Base-by-base conservation (phyloP, 2,888 invertebrate genomes). In the Achlya flavicornis region DNA sequence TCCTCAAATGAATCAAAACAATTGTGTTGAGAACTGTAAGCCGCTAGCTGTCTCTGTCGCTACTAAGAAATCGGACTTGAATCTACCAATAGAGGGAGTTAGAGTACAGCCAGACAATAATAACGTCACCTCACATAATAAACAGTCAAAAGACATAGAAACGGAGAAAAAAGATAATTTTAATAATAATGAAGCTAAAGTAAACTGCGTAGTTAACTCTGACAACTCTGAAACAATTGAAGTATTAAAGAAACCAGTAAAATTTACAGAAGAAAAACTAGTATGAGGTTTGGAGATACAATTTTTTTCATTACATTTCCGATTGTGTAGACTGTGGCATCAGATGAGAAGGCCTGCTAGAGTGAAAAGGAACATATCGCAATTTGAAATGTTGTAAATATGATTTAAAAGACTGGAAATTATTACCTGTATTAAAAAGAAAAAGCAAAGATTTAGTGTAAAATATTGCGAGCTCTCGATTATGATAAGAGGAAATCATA, bases 231-330 rank as follows among this genome's bases (percentile, higher is more conserved):
- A n/a, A n/a, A 80, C 74, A 70, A 76, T 80, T 63, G 87, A 88
- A 68, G 74, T 86, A 43, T 73, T 85, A 61, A 87, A 86, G 70
- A 85, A 89, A 64, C 87, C 91, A 46, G 85, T 89, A 6, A 93
- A 91, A 71, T 92, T 93, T 71, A 84, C 91, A 43, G 93, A 93
- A 83, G 93, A 93, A 73, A 93, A 93, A 66, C 91, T 93, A 75
- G 93, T 93, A 89, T 93, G 90, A 93, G 85, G 82, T 78, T 88
- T 83, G 83, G 85, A 85, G 83, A 78, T 67, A 71, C 76, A 74
- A 60, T 84, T 87, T 78, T 86, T 81, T 78, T 84, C 82, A 19
- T 68, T 86, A 66, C 84, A 86, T 71, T 87, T 86, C 75, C 77
- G 80, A 66, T 74, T 86, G 61, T 76, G 76, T 74, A 83, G 84